Evolutionary conservation across 1,140 invertebrate species (phyloP), one percentile per base, ranked within the genome.

Genomic region (Atta texana): DNA sequence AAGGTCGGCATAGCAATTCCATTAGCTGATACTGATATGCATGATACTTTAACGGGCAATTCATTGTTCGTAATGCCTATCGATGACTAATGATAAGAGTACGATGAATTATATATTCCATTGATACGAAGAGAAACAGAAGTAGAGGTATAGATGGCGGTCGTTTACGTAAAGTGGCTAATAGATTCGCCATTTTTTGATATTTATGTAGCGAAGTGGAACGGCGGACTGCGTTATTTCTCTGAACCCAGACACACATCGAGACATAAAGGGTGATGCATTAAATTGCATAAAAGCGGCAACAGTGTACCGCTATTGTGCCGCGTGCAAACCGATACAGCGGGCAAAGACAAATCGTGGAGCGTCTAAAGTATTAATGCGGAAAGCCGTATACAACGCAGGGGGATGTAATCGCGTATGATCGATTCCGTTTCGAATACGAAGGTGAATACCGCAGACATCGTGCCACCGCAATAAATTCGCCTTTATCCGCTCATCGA

Each of bases 401-500:
- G 31, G 39, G 28, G 39, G 69, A 75, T 84, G 34, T 55, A 82
- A 55, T 82, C 39, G 55, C 68, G 39, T 53, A 74, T 84, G 69
- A 84, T 84, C 80, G 71, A 84, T 84, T 49, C 39, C 69, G 39
- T 39, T 61, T 84, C 55, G 69, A 49, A 74, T 72, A 53, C 55
- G 78, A 61, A 61, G 53, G 55, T 75, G 69, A 74, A 84, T 61
- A 71, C 24, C 24, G 55, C 66, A 44, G 21, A 74, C 68, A 21
- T 82, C 80, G 80, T 18, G 61, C 68, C 24, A 57, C 69, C 24
- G 69, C 69, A 61, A 84, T 84, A 84, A 84, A 84, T 84, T 84
- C 55, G 57, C 71, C 69, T 84, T 75, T 84, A 84, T 75, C 55
- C 69, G 57, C 69, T 75, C 80, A 84, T 82, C 55, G 80, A 82